Base-by-base conservation (phyloP, 2,113 vertebrate genomes). In the Zosterops borbonicus region DNA sequence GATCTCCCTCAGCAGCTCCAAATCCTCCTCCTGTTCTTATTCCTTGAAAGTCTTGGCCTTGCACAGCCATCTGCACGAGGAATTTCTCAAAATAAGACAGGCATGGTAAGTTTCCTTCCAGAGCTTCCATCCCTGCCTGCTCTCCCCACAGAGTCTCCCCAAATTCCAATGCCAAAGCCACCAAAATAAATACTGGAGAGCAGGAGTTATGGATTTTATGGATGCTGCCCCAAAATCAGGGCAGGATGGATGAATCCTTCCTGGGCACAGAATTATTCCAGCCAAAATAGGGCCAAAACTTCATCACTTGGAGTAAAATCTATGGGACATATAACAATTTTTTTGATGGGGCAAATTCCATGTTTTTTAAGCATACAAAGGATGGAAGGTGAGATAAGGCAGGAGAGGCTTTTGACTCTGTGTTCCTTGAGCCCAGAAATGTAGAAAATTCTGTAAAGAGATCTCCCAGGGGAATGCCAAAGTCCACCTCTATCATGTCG, bases 191-290 rank as follows among this genome's bases (percentile, higher is more conserved):
- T 29, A 21, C 1, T 9, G 52, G 39, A 58, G 17, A 27, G 28
- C 1, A 23, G 31, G 35, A 62, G 6, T 7, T 74, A 35, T 0
- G 6, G 59, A 37, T 2, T 65, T 5, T 5, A 64, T 31, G 31
- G 39, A 35, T 73, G 39, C 73, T 65, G 17, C 29, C 17, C 31
- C 42, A 69, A 52, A 82, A 79, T 44, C 10, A 52, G 70, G 31
- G 12, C 1, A 1, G 55, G 60, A 31, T 9, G 42, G 50, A 35
- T n/a, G 41, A 18, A 9, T 8, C 10, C 49, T 81, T 44, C 44
- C 52, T 28, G 19, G 39, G 5, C 37, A 35, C 7, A 31, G 8
- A 28, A 19, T 53, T 46, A 47, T 44, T 86, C 21, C 22, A 9
- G 9, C 6, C 19, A n/a, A 71, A 83, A 35, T 0, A 60, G 5